Evolutionary conservation across 2,888 invertebrate genomes (phyloP), one percentile per base, ranked within the genome.

Genomic region (Eristalis pertinax): DNA sequence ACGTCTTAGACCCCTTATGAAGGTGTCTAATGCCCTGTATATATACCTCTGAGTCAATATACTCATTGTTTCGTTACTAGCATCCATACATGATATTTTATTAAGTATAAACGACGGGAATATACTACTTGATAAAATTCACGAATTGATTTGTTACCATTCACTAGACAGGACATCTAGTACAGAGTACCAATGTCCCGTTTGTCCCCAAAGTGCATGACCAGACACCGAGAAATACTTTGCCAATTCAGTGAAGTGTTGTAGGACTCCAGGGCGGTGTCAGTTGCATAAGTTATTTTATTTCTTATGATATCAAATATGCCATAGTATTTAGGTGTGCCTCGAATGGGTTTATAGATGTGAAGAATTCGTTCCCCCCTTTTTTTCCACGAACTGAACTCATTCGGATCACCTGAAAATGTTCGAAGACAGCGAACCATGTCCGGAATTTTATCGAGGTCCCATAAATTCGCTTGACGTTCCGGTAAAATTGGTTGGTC

Each of bases 221-320:
- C 38, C 8, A 75, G 58, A 35, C 76, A 82, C 43, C 41, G 22
- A 2, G 62, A 77, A 11, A 86, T 78, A 15, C 41, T 63, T 26
- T 65, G 26, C 77, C 78, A 86, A 50, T 81, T 65, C 13, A 84
- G 38, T 1, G 79, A 75, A 32, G 75, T 75, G 32, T 75, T 79
- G 29, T 84, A 84, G 11, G 85, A 80, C 67, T 81, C 85, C 19
- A 85, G 43, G 4, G 64, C 76, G 4, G 35, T 69, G 58, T 74
- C 74, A n/a, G 73, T 74, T 10, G 73, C 26, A 15, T 73, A 74
- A 13, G 29, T 63, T 62, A 80, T 68, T 38, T 74, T 68, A 29
- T 80, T 80, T 32, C 80, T 43, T n/a, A 80, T 50, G n/a, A 68
- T 68, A 35, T 50, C 74, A 1, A 74, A 50, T 26, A 62, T 74